phyloP scores from a whole-genome alignment of 2,797 vertebrate genomes.

The Octomys mimax region DNA sequence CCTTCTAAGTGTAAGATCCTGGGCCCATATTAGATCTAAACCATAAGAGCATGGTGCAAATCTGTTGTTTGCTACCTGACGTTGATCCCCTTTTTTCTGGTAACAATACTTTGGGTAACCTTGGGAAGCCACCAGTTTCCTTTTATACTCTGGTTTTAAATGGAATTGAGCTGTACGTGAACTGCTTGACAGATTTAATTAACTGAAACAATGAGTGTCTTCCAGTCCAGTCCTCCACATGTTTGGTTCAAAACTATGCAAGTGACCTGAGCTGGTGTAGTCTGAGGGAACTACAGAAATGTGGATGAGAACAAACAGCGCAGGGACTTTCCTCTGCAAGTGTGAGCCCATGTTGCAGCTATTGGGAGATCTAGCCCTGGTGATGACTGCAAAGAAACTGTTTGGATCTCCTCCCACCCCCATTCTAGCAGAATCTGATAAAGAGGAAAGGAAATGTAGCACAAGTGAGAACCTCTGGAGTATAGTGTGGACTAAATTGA shows the following conservation, averaged over 20 bases:
- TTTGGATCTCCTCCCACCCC: neutral
- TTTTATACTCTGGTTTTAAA: neutral
- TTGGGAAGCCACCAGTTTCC: neutral
- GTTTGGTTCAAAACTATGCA: slow-evolving; percentile 11
- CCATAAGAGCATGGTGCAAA: neutral
- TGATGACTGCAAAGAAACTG: neutral
- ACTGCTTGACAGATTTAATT: neutral
- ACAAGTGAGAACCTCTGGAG: neutral
- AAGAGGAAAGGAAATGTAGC: slow-evolving; percentile 14
- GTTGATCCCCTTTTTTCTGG: neutral
- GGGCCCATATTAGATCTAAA: neutral
- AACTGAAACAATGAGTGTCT: neutral
- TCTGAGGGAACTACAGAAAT: neutral
- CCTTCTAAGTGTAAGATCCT: neutral
- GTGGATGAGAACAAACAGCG: neutral
- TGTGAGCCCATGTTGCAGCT: neutral
- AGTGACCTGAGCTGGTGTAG: neutral
- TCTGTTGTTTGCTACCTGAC: neutral
- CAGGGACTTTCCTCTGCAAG: neutral
- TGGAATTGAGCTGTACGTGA: neutral
- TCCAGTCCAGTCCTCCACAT: neutral
- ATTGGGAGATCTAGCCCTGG: neutral
- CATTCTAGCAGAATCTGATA: slow-evolving; percentile 34
- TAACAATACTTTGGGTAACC: neutral
- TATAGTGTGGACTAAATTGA: slow-evolving; percentile 32